Percentiles rank a stretch among this genome's conserved stretches.
phyloP scores from a whole-genome alignment of 2,888 invertebrate genomes.

The Chaetogeoica ovagalla region DNA sequence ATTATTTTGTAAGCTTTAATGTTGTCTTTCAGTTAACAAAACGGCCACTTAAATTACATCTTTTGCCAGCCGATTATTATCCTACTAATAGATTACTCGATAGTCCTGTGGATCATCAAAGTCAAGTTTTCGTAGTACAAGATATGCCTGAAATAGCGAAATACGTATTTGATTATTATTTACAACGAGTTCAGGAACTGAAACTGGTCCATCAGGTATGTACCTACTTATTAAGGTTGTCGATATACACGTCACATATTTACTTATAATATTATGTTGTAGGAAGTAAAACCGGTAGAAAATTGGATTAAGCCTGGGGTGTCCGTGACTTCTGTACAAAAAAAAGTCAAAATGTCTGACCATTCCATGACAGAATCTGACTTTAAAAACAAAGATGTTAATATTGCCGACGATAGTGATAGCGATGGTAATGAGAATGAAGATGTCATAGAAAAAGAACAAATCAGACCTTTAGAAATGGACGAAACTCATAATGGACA shows the following conservation, averaged over 20 bases:
- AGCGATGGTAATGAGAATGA: not conserved
- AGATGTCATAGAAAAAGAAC: not conserved
- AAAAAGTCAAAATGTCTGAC: slow-evolving; percentile 20
- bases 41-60: slow-evolving; percentile 77
- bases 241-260: not conserved
- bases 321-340: slow-evolving; percentile 28
- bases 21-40: slow-evolving; percentile 70
- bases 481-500: not conserved
- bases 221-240: not conserved
- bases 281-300: slow-evolving; percentile 29
- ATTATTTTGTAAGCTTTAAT: slow-evolving; percentile 18
- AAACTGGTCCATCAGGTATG: slow-evolving; percentile 59
- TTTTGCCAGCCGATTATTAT: slow-evolving; percentile 79
- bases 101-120: slow-evolving; percentile 60
- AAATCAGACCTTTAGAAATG: not conserved
- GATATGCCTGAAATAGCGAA: slow-evolving; percentile 95
- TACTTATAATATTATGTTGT: not conserved
- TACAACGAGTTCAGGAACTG: slow-evolving; percentile 71
- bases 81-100: slow-evolving; percentile 69
- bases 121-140: slow-evolving; percentile 67
- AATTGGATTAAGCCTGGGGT: slow-evolving; percentile 38
- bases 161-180: slow-evolving; percentile 91
- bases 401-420: not conserved
- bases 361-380: slow-evolving; percentile 11
- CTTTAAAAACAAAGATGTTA: slow-evolving; percentile 1